phyloP scores from a whole-genome alignment of 2,113 vertebrate species.

The Tricholaema leucomelas region DNA sequence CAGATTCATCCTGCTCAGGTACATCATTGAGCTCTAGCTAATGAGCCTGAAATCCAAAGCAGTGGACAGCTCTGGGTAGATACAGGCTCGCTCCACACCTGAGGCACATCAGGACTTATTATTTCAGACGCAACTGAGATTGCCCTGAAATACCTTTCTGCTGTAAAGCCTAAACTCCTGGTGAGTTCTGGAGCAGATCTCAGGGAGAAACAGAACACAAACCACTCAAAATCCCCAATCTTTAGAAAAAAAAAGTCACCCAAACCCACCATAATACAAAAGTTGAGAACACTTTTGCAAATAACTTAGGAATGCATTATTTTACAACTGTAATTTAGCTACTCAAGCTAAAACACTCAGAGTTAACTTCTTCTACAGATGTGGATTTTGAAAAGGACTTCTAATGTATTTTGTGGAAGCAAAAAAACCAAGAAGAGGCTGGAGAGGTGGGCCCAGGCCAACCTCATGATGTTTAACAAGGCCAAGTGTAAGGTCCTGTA shows the following conservation, averaged over 20 bases:
- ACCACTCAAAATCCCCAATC: accelerated
- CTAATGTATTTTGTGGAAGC: neutral
- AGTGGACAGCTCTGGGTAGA: neutral
- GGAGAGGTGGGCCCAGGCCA: no score
- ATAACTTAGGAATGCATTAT: neutral
- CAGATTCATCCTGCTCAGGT: neutral
- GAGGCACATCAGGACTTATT: neutral
- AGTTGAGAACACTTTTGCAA: neutral
- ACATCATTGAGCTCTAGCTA: neutral
- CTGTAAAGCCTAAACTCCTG: neutral
- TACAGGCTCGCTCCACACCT: neutral
- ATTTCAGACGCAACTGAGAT: neutral
- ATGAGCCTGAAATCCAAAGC: slow-evolving; percentile 7
- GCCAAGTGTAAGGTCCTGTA: no score
- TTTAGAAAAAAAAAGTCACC: neutral
- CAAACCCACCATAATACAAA: accelerated
- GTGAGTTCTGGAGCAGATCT: neutral
- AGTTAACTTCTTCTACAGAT: neutral
- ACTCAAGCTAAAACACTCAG: neutral
- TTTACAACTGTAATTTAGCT: neutral
- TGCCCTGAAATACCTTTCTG: neutral
- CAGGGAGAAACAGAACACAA: neutral
- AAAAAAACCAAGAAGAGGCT: neutral
- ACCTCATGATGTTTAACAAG: no score
- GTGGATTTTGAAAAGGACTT: neutral